Evolutionary conservation across 2,888 invertebrate genomes (phyloP).

Genomic region (Drepanosiphum platanoidis): DNA sequence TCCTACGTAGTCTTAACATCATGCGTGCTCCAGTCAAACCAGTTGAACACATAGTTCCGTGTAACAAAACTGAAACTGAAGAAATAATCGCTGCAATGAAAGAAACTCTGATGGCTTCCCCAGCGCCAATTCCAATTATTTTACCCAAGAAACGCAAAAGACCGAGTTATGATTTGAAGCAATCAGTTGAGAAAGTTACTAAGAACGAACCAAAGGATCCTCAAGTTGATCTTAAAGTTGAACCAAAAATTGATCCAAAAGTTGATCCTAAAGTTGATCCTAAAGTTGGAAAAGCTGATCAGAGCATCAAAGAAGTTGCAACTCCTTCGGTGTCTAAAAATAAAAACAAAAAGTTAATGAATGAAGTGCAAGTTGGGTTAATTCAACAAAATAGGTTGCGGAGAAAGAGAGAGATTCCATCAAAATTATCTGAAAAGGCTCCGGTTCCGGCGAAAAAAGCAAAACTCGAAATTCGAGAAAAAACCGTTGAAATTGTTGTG

Average conservation of each 20-base stretch:
- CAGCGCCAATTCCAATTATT: constrained; percentile 39
- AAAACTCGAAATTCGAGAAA: constrained; percentile 44
- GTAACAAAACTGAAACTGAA: constrained; percentile 62
- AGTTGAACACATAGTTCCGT: constrained; percentile 35
- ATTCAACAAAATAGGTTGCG: constrained; percentile 48
- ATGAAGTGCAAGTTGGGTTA: constrained; percentile 46
- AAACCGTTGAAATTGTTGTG: constrained; percentile 36
- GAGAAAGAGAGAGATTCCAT: constrained; percentile 46
- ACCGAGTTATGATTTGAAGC: constrained; percentile 31
- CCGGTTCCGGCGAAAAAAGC: constrained; percentile 27
- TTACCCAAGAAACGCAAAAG: constrained; percentile 58
- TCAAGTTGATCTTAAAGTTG: constrained; percentile 34
- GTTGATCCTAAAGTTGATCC: constrained; percentile 12
- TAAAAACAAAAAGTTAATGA: constrained; percentile 52
- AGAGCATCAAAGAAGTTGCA: neutral
- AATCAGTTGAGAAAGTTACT: constrained; percentile 50
- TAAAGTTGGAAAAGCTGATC: constrained; percentile 10
- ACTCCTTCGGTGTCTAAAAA: constrained; percentile 17
- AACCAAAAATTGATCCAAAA: constrained; percentile 50
- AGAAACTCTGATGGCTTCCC: constrained; percentile 62
- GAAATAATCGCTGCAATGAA: constrained; percentile 63
- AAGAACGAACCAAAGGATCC: constrained; percentile 53
- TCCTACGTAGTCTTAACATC: constrained; percentile 63
- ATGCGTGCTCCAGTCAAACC: constrained; percentile 57
- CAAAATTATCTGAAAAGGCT: constrained; percentile 21